phyloP scores from a whole-genome alignment of 2,113 vertebrate genomes.

The Eclectus roratus region DNA sequence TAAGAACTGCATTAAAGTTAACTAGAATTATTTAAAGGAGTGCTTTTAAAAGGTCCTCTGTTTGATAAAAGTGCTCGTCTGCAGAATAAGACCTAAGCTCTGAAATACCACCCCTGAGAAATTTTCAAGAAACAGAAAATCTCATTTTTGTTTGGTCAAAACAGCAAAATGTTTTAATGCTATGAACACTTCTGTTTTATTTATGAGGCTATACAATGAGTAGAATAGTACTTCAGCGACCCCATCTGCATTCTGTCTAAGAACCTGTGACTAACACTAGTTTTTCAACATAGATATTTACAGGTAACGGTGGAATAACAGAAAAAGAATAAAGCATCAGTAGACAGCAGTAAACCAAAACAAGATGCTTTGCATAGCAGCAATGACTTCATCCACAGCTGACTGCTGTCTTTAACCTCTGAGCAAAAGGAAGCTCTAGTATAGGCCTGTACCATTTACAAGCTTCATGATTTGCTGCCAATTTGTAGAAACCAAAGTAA shows the following conservation, averaged over 20 bases:
- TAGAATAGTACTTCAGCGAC: not conserved
- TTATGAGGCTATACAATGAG: not conserved
- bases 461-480: not conserved
- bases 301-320: not conserved
- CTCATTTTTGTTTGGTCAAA: not conserved
- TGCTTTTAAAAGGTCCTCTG: not conserved
- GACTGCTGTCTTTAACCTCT: conserved; percentile 34
- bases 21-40: not conserved
- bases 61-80: not conserved
- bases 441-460: conserved; percentile 27
- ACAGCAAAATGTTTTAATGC: not conserved
- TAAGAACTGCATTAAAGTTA: not conserved
- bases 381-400: conserved; percentile 62
- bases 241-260: not conserved
- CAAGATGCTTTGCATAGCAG: conserved; percentile 52
- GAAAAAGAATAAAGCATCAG: not conserved
- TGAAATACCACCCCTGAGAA: not conserved
- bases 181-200: not conserved
- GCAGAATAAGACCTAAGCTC: not conserved
- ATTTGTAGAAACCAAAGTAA: conserved; percentile 44
- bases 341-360: conserved; percentile 12
- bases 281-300: not conserved
- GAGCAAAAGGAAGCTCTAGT: conserved; percentile 27
- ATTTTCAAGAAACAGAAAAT: not conserved
- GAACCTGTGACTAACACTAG: not conserved